Base-by-base conservation (phyloP, 2,113 vertebrate species). In the Rhinopithecus roxellana region DNA sequence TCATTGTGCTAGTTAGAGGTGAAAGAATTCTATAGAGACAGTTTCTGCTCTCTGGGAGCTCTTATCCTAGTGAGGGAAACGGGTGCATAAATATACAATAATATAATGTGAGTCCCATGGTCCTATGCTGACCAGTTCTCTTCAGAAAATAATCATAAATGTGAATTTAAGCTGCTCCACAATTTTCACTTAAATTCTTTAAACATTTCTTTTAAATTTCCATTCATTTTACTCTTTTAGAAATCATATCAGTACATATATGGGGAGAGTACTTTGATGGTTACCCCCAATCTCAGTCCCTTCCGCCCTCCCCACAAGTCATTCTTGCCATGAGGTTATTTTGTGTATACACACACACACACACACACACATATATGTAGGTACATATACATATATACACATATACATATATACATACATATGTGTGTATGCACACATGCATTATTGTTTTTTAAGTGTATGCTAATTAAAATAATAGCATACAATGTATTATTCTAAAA, bases 101-200 rank as follows among this genome's bases (percentile, higher is more conserved):
- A 52, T 32, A 23, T 50, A 74, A 55, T 16, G 45, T 32, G 17
- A 59, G 3, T 14, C 14, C 9, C 10, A 69, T 22, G 14, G 45
- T 67, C 16, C 32, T 79, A 14, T 8, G 57, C 18, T 38, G 90
- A 79, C 59, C 35, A 30, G 38, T 70, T 95, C 40, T 89, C 27
- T 38, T 80, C 48, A 40, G n/a, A 74, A 96, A 97, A 91, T 25
- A 86, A 90, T 17, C 40, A 80, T 22, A 79, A 48, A 57, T 80
- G 16, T 80, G 50, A 95, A 86, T 57, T 93, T 50, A 88, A 50
- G 17, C 10, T 90, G 18, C 61, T 87, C 64, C 25, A 50, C 2
- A 45, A 84, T 88, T 81, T 90, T 69, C 50, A 30, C 23, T 64
- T 69, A 85, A 89, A 55, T 94, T 88, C 61, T 85, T 89, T 9